A percentile compares a stretch with the other conserved stretches of the same genome.
These are phyloP conservation scores for Drosophila rhopaloa DNA, from an alignment of 1,140 invertebrate species.

Conservation along the genomic window DNA sequence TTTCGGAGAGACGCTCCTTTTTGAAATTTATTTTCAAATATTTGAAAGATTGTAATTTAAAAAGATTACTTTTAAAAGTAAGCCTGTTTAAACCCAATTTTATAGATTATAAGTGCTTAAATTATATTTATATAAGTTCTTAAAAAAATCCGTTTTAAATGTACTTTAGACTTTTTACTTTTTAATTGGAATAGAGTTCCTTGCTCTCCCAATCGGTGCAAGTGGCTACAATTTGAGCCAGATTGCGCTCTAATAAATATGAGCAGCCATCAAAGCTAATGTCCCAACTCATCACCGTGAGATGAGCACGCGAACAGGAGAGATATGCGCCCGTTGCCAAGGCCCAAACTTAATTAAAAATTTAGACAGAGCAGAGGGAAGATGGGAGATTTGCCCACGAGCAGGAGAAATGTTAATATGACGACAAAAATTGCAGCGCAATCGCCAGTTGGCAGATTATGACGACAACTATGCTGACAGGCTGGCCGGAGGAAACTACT, in stretches of 20 bases:
- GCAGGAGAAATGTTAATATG: conserved; percentile 59
- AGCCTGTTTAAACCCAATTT: too few species aligned
- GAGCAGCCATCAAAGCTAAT: conserved; percentile 78
- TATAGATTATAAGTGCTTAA: background rate
- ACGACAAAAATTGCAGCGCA: conserved; percentile 38
- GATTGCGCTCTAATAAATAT: conserved; percentile 82
- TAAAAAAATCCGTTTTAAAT: background rate
- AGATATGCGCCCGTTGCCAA: conserved; percentile 45
- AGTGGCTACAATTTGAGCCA: conserved; percentile 53
- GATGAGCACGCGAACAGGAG: conserved; percentile 70
- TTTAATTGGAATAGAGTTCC: conserved; percentile 19
- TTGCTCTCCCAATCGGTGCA: conserved; percentile 8
- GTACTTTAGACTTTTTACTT: background rate
- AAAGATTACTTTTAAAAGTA: too few species aligned
- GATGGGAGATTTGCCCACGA: conserved; percentile 64
- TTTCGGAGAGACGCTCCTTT: too few species aligned
- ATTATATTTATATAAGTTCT: background rate
- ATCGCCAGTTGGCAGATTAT: conserved; percentile 39
- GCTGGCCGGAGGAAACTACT: conserved; percentile 24
- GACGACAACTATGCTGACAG: conserved; percentile 55
- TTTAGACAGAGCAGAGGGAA: conserved; percentile 31
- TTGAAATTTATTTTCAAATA: too few species aligned
- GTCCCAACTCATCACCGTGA: conserved; percentile 74
- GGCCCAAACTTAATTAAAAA: conserved; percentile 77
- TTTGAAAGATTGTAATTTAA: too few species aligned